These are phyloP conservation scores for Poliocrania exsul DNA, from an alignment of 2,797 vertebrate species.

Conservation along the genomic window DNA sequence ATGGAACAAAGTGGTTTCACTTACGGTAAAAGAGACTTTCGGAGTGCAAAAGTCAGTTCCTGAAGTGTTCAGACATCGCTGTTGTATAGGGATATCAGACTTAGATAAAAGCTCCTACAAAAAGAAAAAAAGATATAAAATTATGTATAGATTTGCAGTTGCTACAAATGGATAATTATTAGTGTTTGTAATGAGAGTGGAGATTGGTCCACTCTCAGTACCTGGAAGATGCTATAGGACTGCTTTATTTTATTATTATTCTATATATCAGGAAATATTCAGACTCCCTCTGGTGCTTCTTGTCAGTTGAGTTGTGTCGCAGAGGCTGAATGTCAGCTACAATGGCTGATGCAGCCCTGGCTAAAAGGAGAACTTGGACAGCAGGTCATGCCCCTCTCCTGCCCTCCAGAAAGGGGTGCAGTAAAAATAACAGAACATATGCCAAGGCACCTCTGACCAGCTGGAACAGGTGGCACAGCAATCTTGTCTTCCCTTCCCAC, in stretches of 20 bases:
- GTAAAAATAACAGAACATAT: background rate
- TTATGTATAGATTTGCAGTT: background rate
- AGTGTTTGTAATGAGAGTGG: background rate
- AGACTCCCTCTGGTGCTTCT: background rate
- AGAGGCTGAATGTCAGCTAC: background rate
- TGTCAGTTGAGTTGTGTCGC: background rate
- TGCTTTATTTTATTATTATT: background rate
- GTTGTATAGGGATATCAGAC: background rate
- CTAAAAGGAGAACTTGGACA: background rate
- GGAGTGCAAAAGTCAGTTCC: background rate
- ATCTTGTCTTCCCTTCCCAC: background rate
- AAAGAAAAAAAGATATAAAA: background rate
- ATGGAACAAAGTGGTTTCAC: background rate
- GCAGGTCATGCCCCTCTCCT: background rate
- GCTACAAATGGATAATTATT: background rate
- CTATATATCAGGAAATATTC: background rate
- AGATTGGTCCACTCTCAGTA: background rate
- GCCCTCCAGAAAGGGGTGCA: background rate
- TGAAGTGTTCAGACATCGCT: background rate
- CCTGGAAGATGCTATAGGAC: background rate
- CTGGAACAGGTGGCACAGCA: slow-evolving; percentile 5
- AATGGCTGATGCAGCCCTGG: background rate
- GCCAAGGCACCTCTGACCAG: background rate
- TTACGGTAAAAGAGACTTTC: background rate
- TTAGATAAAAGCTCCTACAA: background rate